Base-by-base conservation (phyloP, 92 coral and sea anemone species). In the Blastomussa wellsi region DNA sequence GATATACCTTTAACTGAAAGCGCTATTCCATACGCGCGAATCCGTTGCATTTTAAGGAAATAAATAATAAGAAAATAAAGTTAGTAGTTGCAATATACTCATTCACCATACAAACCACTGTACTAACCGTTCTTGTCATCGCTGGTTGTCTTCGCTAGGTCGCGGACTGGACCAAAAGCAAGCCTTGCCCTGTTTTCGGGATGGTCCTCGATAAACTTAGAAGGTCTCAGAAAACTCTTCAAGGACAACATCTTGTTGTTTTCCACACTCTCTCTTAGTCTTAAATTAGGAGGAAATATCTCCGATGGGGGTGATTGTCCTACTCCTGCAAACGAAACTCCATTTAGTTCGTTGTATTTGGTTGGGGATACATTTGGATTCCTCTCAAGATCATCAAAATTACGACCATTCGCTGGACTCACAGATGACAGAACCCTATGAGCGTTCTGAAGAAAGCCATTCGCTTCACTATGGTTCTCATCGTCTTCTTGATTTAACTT, bases 191-290 rank as follows among this genome's bases (percentile, higher is more conserved):
- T 88, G 62, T 67, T 68, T 7, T 79, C 85, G 5, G 76, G 87
- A 32, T 89, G 57, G 65, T 74, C 94, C 57, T 91, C 89, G 36
- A 84, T 67, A 15, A 91, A 51, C 79, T 82, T 85, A 0, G 92
- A 82, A 13, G 94, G 67, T 83, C 77, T 81, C 71, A 91, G 75
- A n/a, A 86, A 49, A 24, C 79, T 86, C 70, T 81, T 86, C 77
- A 91, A 55, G 35, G 90, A 71, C 29, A 68, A 15, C 41, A 33
- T 0, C 44, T 87, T 77, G 49, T 80, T 55, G 33, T 68, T 84
- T 39, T 87, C 87, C 52, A 80, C 91, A 17, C 66, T 42, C 70
- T 81, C 70, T 72, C 84, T 39, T 37, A 85, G 71, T 9, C 81
- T 90, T 39, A 80, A 81, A 52, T 52, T 72, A 15, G 90, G 72